phyloP scores from a whole-genome alignment of 2,888 invertebrate species.

The Nudaria mundana region DNA sequence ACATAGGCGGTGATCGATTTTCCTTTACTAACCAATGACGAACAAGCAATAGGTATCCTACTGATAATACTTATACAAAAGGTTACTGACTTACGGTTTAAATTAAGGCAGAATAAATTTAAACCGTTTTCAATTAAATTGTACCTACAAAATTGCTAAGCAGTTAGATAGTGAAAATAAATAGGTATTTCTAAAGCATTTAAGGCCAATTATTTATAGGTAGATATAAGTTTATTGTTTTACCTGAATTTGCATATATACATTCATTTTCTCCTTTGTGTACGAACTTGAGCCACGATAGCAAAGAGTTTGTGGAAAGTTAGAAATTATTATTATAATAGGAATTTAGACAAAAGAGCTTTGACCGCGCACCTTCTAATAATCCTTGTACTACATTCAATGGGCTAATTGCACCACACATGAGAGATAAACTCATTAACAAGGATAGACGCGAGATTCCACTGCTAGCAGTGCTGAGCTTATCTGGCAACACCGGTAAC shows the following conservation, averaged over 20 bases:
- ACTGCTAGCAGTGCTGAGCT: constrained; percentile 60
- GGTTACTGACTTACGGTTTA: constrained; percentile 5
- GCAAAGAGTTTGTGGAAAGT: neutral
- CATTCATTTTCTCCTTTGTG: neutral
- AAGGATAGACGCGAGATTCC: constrained; percentile 77
- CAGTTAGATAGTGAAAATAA: neutral
- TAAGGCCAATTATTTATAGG: neutral
- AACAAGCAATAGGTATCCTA: neutral
- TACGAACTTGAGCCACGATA: neutral
- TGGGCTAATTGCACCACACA: constrained; percentile 71
- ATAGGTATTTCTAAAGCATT: neutral
- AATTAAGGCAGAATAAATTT: too few relatives aligned
- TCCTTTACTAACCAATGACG: constrained; percentile 34
- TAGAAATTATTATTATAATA: constrained; percentile 8
- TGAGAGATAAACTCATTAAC: constrained; percentile 80
- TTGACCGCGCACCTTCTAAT: constrained; percentile 49
- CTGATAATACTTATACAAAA: constrained; percentile 2
- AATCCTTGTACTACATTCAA: constrained; percentile 75
- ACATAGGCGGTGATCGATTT: constrained; percentile 36
- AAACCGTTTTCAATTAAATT: neutral
- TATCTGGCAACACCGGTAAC: constrained; percentile 49
- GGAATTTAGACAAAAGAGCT: constrained; percentile 40
- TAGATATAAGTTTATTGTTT: neutral
- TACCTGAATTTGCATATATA: neutral
- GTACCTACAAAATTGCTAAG: neutral